Conservation (phyloP, 2,888 invertebrate species). For the Scaptomyza cyrtandrae region DNA sequence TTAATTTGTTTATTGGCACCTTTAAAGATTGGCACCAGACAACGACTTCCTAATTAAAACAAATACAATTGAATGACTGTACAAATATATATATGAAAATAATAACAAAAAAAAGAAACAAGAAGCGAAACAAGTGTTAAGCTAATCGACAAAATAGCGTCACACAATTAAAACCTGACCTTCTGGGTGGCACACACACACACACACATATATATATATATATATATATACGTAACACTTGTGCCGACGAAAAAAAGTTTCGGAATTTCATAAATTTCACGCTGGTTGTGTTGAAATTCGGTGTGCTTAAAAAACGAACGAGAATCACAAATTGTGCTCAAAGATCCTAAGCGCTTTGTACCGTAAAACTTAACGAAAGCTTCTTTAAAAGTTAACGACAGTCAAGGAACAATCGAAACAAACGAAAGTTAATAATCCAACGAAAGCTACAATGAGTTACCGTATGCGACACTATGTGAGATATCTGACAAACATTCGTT, state of each 20-base stretch:
- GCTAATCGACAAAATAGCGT: conserved; percentile 8
- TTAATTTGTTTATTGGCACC: conserved; percentile 45
- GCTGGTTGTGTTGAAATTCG: conserved; percentile 26
- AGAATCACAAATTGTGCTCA: neutral
- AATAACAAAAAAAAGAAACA: conserved; percentile 12
- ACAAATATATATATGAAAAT: conserved; percentile 2
- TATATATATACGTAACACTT: conserved; percentile 26
- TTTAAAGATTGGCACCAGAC: conserved; percentile 33
- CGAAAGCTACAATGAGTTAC: conserved; percentile 52
- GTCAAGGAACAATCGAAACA: neutral
- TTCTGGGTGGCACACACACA: conserved; percentile 37
- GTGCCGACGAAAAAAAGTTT: conserved; percentile 38
- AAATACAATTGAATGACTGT: conserved; percentile 9
- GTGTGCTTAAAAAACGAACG: conserved; percentile 12
- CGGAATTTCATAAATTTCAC: conserved; percentile 22
- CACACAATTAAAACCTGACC: conserved; percentile 57
- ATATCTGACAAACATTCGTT: conserved; percentile 48
- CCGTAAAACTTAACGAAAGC: too few relatives aligned
- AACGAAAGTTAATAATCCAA: conserved; percentile 5
- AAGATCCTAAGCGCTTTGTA: conserved; percentile 6
- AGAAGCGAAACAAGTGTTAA: conserved; percentile 42
- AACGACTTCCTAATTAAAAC: conserved; percentile 53
- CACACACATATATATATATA: conserved; percentile 1
- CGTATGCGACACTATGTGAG: conserved; percentile 71
- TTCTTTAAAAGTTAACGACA: conserved; percentile 16